Percentiles rank a stretch among this genome's conserved stretches.
These are phyloP conservation scores for Blomia tropicalis DNA, from an alignment of 2,888 invertebrate genomes.

Conservation along the genomic window DNA sequence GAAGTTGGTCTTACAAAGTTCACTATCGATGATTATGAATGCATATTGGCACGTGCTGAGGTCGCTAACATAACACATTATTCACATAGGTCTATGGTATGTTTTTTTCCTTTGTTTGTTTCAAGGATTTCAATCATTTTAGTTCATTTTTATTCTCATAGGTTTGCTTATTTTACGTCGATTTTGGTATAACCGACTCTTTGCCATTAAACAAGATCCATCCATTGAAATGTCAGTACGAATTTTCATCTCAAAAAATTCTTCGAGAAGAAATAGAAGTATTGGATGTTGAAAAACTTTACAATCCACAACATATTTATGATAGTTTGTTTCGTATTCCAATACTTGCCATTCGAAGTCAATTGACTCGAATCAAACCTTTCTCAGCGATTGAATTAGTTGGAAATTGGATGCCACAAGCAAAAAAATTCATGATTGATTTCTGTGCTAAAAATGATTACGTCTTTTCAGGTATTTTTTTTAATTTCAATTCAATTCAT, in stretches of 20 bases:
- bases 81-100: background rate
- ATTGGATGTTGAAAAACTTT: background rate
- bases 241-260: background rate
- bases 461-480: conserved; percentile 33
- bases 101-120: background rate
- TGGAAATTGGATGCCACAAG: background rate
- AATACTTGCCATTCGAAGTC: background rate
- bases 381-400: background rate
- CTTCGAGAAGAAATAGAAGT: background rate
- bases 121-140: background rate
- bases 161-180: background rate
- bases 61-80: background rate
- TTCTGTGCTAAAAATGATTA: conserved; percentile 52
- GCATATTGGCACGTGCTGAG: background rate
- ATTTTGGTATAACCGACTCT: conserved; percentile 1
- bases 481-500: background rate
- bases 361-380: background rate
- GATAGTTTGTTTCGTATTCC: background rate
- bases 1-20: background rate
- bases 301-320: background rate
- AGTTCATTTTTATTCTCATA: too few species aligned
- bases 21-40: background rate
- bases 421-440: conserved; percentile 38
- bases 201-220: background rate
- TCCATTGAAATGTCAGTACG: background rate